Conservation (phyloP, 2,888 invertebrate species). For the Diachrysia chrysitis region DNA sequence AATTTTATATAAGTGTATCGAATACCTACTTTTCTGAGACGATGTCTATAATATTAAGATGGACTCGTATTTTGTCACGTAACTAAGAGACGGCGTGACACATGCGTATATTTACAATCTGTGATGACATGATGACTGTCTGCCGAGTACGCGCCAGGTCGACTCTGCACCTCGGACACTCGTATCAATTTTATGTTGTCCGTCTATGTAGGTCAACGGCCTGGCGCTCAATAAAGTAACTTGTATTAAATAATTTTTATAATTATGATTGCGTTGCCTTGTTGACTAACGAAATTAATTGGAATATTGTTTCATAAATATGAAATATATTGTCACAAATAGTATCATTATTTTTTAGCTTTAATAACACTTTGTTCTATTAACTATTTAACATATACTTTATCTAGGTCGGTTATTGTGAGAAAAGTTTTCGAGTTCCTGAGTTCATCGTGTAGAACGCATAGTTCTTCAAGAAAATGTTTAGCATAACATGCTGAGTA, state of each 20-base stretch:
- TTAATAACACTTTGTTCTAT: constrained; percentile 13
- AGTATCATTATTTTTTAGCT: not conserved
- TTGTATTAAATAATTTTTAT: constrained; percentile 43
- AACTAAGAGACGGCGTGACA: constrained; percentile 11
- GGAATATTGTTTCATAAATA: constrained; percentile 29
- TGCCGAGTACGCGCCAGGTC: constrained; percentile 71
- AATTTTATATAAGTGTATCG: too few relatives aligned
- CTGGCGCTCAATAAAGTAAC: constrained; percentile 40
- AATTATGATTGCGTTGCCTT: constrained; percentile 33
- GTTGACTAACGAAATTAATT: constrained; percentile 16
- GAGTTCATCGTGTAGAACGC: constrained; percentile 35
- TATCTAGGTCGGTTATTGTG: constrained; percentile 18
- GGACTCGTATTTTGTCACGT: constrained; percentile 21
- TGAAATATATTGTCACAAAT: constrained; percentile 16
- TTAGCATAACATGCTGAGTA: constrained; percentile 62
- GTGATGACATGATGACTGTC: constrained; percentile 50
- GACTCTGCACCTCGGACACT: constrained; percentile 64
- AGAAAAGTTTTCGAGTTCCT: not conserved
- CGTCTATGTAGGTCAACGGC: constrained; percentile 62
- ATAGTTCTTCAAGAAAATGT: constrained; percentile 51
- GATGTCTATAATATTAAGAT: not conserved
- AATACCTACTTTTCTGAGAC: too few relatives aligned
- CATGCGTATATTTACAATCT: constrained; percentile 33
- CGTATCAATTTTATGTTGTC: constrained; percentile 63
- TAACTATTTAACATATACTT: constrained; percentile 14